Evolutionary conservation across 2,888 invertebrate species (phyloP), one percentile per base, ranked within the genome.

Genomic region (Notodonta dromedarius): DNA sequence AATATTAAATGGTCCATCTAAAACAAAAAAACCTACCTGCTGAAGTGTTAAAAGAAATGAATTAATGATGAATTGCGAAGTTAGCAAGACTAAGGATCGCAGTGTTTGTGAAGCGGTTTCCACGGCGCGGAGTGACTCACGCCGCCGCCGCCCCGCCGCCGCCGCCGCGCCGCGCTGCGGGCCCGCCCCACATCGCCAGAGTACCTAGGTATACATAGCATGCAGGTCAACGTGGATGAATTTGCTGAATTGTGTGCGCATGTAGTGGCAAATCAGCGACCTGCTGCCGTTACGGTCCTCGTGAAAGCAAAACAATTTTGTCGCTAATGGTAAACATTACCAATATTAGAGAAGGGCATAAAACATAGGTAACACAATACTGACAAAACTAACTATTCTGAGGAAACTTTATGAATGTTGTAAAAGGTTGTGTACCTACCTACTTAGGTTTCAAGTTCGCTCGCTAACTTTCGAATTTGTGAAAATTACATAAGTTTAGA

Each of bases 41-140:
- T 35, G 6, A 35, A 35, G 7, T 35, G 35, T 35, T 24, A 24
- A 24, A 24, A 24, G 1, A 24, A 24, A 24, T 24, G n/a, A 16
- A 50, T 50, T 14, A 50, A 50, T 14, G 5, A 6, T 14, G 16
- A 14, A 9, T 50, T 50, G 16, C 50, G 48, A 50, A 50, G 11
- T 14, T 16, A 16, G 16, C 16, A 50, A 50, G 16, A 11, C 12
- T 8, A 11, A 16, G 50, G 16, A 46, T 46, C 46, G 46, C 46
- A n/a, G 46, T 52, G 52, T 52, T 52, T 52, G 52, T 7, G 32
- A 11, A 5, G 52, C 52, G 52, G 52, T 52, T 52, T 35, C 52
- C 52, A 52, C 52, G 52, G 52, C 35, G 52, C 52, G 13, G 52
- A 16, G 24, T 52, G 52, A 52, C 32, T 52, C 52, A 52, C 52